Conservation (phyloP, 2,113 vertebrate species). For the Sinocyclocheilus anshuiensis region DNA sequence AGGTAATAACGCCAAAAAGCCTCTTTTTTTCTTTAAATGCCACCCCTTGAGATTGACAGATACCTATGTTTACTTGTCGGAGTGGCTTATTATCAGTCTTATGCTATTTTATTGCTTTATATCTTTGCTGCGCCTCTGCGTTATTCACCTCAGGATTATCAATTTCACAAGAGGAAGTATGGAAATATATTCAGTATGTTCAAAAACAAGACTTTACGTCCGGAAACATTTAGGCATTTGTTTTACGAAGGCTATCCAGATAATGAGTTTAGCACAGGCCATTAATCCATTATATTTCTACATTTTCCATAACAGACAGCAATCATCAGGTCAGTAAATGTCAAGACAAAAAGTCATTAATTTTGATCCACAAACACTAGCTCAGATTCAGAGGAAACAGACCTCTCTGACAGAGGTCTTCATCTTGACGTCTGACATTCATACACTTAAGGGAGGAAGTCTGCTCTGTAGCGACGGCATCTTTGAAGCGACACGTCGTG, state of each 20-base stretch:
- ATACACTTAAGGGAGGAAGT: slow-evolving; percentile 23
- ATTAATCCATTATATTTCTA: slow-evolving; percentile 37
- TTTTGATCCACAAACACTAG: slow-evolving; percentile 29
- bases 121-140: neutral
- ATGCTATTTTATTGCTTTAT: neutral
- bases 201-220: slow-evolving; percentile 1
- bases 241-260: neutral
- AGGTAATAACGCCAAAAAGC: neutral
- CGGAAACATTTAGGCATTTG: neutral
- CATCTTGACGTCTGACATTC: slow-evolving; percentile 35
- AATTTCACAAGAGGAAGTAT: neutral
- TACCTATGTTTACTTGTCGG: neutral
- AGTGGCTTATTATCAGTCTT: neutral
- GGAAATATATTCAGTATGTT: slow-evolving; percentile 3
- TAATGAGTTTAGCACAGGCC: slow-evolving; percentile 23
- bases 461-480: neutral
- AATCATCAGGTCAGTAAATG: slow-evolving; percentile 36
- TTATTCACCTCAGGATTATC: slow-evolving; percentile 8
- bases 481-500: slow-evolving; percentile 31
- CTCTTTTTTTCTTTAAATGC: slow-evolving; percentile 10
- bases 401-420: slow-evolving; percentile 20
- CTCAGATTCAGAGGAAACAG: slow-evolving; percentile 9
- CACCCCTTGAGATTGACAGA: slow-evolving; percentile 22
- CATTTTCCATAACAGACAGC: slow-evolving; percentile 13
- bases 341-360: slow-evolving; percentile 44